These are phyloP conservation scores for Prosapia bicincta DNA, from an alignment of 2,888 invertebrate genomes.

Conservation along the genomic window DNA sequence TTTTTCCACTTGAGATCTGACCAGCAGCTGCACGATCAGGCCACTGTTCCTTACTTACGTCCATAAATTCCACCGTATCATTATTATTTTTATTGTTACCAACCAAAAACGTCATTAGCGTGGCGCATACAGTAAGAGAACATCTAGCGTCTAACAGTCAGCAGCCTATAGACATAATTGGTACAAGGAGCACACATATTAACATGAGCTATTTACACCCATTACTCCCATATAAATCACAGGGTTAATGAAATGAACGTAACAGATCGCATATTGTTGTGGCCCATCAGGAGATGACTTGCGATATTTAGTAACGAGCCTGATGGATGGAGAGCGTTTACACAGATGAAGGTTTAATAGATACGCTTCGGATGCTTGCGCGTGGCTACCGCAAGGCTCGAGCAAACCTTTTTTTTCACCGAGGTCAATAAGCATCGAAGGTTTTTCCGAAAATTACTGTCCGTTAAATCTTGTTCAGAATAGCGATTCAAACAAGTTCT, in stretches of 20 bases:
- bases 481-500: no score
- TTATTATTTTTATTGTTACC: no score
- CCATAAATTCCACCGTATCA: no score
- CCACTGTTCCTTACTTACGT: no score
- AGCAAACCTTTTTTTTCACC: background rate
- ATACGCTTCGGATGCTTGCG: background rate
- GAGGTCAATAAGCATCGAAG: no score
- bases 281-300: background rate
- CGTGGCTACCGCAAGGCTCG: background rate
- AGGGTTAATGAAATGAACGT: background rate
- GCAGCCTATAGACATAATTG: background rate
- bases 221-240: background rate
- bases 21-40: no score
- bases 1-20: no score
- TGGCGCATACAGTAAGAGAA: no score
- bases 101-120: no score
- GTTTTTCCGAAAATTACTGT: no score
- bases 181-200: background rate
- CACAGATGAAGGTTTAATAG: background rate
- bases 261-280: background rate
- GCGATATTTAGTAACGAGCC: background rate
- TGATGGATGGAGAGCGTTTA: background rate
- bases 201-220: background rate
- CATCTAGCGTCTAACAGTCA: no score
- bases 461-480: no score